Evolutionary conservation across 1,140 invertebrate species (phyloP).

Genomic region (Microplitis demolitor): DNA sequence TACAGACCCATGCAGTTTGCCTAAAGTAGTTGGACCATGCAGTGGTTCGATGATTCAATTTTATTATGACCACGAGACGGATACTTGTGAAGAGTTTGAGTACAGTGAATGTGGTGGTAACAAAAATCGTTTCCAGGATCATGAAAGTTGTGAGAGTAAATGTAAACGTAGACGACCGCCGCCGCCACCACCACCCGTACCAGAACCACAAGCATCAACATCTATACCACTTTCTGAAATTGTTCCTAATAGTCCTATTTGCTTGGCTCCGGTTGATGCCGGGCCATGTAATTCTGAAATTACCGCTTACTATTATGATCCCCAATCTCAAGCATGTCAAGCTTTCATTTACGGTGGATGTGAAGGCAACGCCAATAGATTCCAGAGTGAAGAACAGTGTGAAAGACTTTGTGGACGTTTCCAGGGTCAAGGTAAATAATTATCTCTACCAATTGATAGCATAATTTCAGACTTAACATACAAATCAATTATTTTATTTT

Average conservation of each 20-base stretch:
- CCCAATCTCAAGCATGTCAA: conserved; percentile 64
- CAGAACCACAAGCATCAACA: not conserved
- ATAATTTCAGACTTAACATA: not conserved
- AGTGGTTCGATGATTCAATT: conserved; percentile 69
- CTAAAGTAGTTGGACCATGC: conserved; percentile 76
- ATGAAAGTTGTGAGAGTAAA: conserved; percentile 58
- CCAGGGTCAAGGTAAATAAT: conserved; percentile 67
- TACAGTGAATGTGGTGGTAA: conserved; percentile 76
- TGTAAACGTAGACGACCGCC: conserved; percentile 40
- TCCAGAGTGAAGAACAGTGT: conserved; percentile 79
- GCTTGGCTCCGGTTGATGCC: conserved; percentile 66
- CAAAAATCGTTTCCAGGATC: conserved; percentile 68
- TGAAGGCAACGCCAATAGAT: conserved; percentile 83
- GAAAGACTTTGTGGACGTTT: conserved; percentile 78
- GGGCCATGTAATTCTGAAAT: conserved; percentile 74
- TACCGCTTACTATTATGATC: conserved; percentile 78
- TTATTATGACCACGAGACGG: conserved; percentile 73
- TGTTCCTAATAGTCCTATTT: conserved; percentile 59
- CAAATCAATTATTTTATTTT: conserved; percentile 35
- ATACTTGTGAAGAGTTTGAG: conserved; percentile 71
- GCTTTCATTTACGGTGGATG: conserved; percentile 83
- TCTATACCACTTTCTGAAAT: not conserved
- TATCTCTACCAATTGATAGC: not conserved
- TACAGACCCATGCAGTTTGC: conserved; percentile 74
- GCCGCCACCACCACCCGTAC: conserved; percentile 16